These are phyloP conservation scores for Alentia gelatinosa DNA, from an alignment of 2,888 invertebrate species.

Conservation along the genomic window DNA sequence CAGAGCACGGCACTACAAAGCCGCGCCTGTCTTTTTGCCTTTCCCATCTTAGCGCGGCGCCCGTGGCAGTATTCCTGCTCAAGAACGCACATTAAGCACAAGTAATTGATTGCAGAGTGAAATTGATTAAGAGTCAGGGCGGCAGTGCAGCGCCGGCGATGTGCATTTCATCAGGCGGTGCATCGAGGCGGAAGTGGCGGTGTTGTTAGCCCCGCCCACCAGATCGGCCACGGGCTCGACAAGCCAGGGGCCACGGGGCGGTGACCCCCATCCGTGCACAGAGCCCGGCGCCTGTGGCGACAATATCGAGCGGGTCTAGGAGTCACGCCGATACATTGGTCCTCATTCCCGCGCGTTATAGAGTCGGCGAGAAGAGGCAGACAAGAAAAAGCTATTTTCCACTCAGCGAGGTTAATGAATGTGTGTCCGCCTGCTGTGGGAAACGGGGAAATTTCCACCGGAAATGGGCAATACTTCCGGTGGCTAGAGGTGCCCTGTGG, in stretches of 20 bases:
- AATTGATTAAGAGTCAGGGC: constrained; percentile 53
- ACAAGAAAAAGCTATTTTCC: constrained; percentile 47
- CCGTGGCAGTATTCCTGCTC: constrained; percentile 39
- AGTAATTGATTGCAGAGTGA: constrained; percentile 52
- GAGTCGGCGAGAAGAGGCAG: constrained; percentile 38
- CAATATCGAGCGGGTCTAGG: constrained; percentile 37
- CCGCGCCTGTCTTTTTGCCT: constrained; percentile 39
- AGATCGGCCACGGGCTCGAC: constrained; percentile 31
- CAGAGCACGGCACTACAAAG: constrained; percentile 34
- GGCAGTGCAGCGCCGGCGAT: constrained; percentile 37
- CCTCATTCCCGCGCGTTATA: constrained; percentile 22
- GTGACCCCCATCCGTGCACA: constrained; percentile 21
- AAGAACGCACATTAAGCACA: constrained; percentile 44
- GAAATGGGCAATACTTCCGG: constrained; percentile 45
- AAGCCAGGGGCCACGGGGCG: constrained; percentile 40
- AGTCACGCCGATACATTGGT: constrained; percentile 37
- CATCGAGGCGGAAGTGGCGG: constrained; percentile 41
- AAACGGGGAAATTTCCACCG: constrained; percentile 42
- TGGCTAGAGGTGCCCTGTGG: constrained; percentile 5
- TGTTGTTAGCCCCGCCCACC: constrained; percentile 47
- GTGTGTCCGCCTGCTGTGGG: constrained; percentile 30
- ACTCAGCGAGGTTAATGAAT: constrained; percentile 40
- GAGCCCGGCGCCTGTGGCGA: constrained; percentile 29
- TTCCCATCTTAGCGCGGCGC: constrained; percentile 32
- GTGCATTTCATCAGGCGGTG: constrained; percentile 46